phyloP scores from a whole-genome alignment of 2,113 vertebrate genomes.

The Pteropus alecto region DNA sequence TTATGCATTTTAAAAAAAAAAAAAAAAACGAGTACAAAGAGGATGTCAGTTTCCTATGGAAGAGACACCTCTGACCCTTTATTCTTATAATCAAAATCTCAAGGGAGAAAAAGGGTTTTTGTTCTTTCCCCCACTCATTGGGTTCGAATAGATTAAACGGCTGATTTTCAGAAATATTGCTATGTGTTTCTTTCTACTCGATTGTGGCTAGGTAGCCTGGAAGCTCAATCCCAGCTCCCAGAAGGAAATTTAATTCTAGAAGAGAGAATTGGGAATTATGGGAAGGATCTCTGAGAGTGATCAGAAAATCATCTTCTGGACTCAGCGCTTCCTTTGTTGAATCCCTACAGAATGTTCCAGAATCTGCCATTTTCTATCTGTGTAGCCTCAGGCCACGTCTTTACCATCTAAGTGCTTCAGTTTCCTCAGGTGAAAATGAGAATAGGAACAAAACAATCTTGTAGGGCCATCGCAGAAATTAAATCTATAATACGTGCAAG shows the following conservation, averaged over 20 bases:
- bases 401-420: background rate
- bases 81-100: conserved; percentile 64
- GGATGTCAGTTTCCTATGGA: conserved; percentile 67
- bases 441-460: background rate
- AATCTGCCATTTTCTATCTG: background rate
- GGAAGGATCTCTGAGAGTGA: background rate
- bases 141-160: conserved; percentile 59
- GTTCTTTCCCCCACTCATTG: conserved; percentile 45
- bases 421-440: background rate
- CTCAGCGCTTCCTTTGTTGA: background rate
- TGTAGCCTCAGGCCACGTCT: background rate
- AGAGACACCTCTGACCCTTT: conserved; percentile 67
- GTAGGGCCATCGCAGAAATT: background rate
- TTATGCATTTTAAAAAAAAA: background rate
- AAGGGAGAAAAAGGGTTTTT: conserved; percentile 20
- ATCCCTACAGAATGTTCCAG: background rate
- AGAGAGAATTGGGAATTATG: background rate
- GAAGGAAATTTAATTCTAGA: background rate
- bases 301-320: background rate
- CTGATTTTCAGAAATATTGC: conserved; percentile 35
- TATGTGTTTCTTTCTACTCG: background rate
- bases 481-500: background rate
- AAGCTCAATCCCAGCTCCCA: background rate
- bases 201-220: background rate
- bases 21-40: background rate